These are phyloP conservation scores for Congeria kusceri DNA, from an alignment of 2,888 invertebrate species.

Conservation along the genomic window DNA sequence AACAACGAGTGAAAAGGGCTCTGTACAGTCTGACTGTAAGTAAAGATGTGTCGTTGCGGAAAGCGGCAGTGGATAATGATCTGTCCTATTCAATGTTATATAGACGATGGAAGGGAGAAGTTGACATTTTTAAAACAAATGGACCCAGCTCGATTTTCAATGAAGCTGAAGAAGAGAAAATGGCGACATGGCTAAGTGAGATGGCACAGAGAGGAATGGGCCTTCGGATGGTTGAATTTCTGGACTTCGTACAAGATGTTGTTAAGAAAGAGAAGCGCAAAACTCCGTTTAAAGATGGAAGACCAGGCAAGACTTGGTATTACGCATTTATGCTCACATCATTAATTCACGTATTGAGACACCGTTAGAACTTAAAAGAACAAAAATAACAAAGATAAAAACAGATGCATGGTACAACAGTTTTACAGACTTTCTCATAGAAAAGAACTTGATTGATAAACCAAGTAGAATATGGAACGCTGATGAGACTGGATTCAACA, in stretches of 20 bases:
- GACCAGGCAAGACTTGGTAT: no score
- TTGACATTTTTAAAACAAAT: slow-evolving; percentile 19
- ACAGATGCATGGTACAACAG: slow-evolving; percentile 9
- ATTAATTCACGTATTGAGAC: slow-evolving; percentile 29
- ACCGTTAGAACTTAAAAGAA: slow-evolving; percentile 21
- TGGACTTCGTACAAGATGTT: slow-evolving; percentile 45
- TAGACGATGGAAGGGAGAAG: slow-evolving; percentile 17
- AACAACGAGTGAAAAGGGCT: slow-evolving; percentile 7
- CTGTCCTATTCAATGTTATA: slow-evolving; percentile 22
- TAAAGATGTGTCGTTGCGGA: slow-evolving; percentile 3
- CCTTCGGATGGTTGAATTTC: slow-evolving; percentile 44
- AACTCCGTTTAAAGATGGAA: slow-evolving; percentile 45
- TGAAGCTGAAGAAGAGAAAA: slow-evolving; percentile 36
- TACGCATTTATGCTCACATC: slow-evolving; percentile 35
- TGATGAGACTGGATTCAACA: no score
- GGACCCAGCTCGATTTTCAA: slow-evolving; percentile 25
- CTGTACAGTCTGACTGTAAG: slow-evolving; percentile 23
- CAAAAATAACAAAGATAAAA: slow-evolving; percentile 27
- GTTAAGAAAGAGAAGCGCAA: slow-evolving; percentile 44
- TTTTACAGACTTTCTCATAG: slow-evolving; percentile 27
- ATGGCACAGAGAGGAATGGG: slow-evolving; percentile 46
- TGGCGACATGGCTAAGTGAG: slow-evolving; percentile 39
- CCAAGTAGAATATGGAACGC: slow-evolving; percentile 42
- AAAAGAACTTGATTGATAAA: slow-evolving; percentile 35
- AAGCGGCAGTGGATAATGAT: slow-evolving; percentile 25